Evolutionary conservation across 2,113 vertebrate species (phyloP).

Genomic region (Sceloporus tristichus): DNA sequence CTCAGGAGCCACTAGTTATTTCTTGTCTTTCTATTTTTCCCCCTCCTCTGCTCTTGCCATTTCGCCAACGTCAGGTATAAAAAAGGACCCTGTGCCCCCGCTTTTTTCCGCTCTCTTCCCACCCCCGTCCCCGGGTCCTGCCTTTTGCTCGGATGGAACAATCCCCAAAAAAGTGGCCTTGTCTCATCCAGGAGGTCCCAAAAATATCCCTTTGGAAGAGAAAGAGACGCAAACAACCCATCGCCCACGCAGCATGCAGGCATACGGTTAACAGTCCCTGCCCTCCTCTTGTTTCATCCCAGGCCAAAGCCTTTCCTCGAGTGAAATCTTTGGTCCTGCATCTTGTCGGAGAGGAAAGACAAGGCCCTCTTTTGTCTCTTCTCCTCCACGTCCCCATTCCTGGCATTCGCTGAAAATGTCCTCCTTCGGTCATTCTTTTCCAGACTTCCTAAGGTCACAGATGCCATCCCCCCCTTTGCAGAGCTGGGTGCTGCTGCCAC

Average conservation of each 20-base stretch:
- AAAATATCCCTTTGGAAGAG: constrained; percentile 36
- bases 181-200: not conserved
- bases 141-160: not conserved
- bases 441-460: not conserved
- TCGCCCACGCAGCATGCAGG: constrained; percentile 6
- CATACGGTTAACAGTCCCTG: not conserved
- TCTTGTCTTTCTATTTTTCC: not conserved
- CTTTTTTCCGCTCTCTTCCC: not conserved
- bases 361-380: constrained; percentile 27
- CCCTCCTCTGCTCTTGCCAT: not conserved
- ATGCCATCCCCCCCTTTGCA: not conserved
- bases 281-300: not conserved
- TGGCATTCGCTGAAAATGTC: not conserved
- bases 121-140: not conserved
- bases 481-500: not conserved
- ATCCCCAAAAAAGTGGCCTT: not conserved
- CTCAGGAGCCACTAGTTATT: not conserved
- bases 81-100: not conserved
- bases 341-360: not conserved
- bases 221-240: constrained; percentile 13
- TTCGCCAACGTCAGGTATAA: not conserved
- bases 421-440: not conserved
- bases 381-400: constrained; percentile 6
- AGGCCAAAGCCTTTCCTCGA: not conserved
- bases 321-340: not conserved